Base-by-base conservation (phyloP, 2,113 vertebrate genomes). In the Carollia perspicillata region DNA sequence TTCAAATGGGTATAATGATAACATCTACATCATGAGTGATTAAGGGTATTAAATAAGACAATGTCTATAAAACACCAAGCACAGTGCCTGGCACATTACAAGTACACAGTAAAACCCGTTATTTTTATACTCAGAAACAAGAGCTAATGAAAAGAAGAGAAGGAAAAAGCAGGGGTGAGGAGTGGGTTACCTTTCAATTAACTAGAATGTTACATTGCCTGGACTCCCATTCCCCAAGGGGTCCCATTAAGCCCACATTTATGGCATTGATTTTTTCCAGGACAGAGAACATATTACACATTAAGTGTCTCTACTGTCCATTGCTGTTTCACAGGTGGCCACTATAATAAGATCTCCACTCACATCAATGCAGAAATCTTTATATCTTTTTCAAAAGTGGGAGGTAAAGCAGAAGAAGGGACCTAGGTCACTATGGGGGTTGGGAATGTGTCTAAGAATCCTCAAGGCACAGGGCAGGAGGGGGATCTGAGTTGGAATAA, bases 211-310 rank as follows among this genome's bases (percentile, higher is more conserved):
- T 95, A 92, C 42, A 80, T 92, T 96, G 47, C 69, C 63, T 40
- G 84, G 87, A 80, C 18, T 87, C 44, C 63, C 84, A 55, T 89
- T 86, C 87, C 74, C 77, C 49, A 75, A 79, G 44, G 65, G 55
- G n/a, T 84, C 51, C 84, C 87, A 95, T 96, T 93, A 96, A 94
- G 47, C 81, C 35, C 33, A 83, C 86, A 91, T 94, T 84, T 74
- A 63, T 47, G 30, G 33, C 79, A 96, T 94, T 96, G 93, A 92
- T 94, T 93, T 97, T 89, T 95, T 89, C 49, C 90, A 89, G 44
- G 33, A 84, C 65, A 95, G 60, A 2, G 22, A 95, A 86, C 68
- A 93, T 92, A 95, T 95, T 89, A 69, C 49, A 97, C 63, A 63
- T 89, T 93, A 88, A 79, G 60, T 10, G 18, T 83, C 42, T 81